Base-by-base conservation (phyloP, 2,888 invertebrate genomes). In the Onchidella celtica region DNA sequence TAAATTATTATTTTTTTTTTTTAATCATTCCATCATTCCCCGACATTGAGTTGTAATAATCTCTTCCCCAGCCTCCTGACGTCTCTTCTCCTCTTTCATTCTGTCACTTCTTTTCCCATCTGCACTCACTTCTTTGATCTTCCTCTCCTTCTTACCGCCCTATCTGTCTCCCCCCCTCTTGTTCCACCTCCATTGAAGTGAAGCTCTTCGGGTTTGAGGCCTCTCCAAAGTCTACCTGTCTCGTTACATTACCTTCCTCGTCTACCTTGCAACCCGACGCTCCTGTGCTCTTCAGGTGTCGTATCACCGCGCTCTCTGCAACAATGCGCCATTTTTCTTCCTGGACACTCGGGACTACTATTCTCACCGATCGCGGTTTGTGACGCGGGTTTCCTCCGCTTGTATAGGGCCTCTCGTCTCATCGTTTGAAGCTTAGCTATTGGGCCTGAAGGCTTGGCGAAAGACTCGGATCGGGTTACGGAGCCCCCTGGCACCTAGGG, bases 261-360 rank as follows among this genome's bases (percentile, higher is more conserved):
- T 75, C 36, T 24, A 29, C 21, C 6, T 29, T 65, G 75, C 40
- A 75, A 75, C 47, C 32, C 29, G 75, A 75, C 27, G 63, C 75
- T 36, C 0, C 4, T 14, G 24, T n/a, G n/a, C 40, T 65, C 47
- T 40, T 40, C 27, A 75, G 47, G 75, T 75, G 32, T 40, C 38
- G 63, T 65, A 63, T 9, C 63, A 2, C 24, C 36, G 40, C 75
- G 40, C 47, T 21, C 47, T 38, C 65, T 38, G 63, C 65, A 75
- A 75, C 63, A 75, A 75, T 65, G 75, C 63, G 75, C 40, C 65
- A 40, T 63, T 75, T 61, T 75, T 29, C 27, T 65, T 24, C 29
- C 2, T 14, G 1, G 29, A 32, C 29, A 32, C 29, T 27, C 38
- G 6, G n/a, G n/a, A n/a, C 65, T 27, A 29, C 75, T 21, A 63